Percentiles rank a stretch among this genome's conserved stretches.
phyloP scores from a whole-genome alignment of 1,140 invertebrate genomes.

The Nebria ingens region DNA sequence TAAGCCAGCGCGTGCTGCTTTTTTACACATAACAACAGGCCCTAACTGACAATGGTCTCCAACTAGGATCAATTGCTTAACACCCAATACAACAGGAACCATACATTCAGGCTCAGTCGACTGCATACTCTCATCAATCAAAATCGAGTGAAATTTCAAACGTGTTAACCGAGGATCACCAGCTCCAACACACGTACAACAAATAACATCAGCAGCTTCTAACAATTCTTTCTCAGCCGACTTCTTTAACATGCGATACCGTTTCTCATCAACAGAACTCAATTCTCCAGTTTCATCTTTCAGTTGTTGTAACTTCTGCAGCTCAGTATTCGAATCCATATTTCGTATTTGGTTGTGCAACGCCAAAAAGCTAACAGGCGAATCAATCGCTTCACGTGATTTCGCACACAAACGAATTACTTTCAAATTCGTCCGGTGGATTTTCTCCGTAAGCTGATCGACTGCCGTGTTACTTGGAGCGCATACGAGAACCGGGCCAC shows the following conservation, averaged over 20 bases:
- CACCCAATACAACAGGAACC: constrained; percentile 97
- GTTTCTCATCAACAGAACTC: constrained; percentile 86
- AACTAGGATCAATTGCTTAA: constrained; percentile 88
- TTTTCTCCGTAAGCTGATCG: constrained; percentile 98
- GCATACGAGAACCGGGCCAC: constrained; percentile 92
- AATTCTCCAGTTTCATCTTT: constrained; percentile 97
- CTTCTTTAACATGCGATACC: constrained; percentile 86
- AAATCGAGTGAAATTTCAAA: constrained; percentile 92
- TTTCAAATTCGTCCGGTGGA: constrained; percentile 94
- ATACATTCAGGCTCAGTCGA: constrained; percentile 95
- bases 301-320: constrained; percentile 91
- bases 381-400: constrained; percentile 95
- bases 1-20: constrained; percentile 91
- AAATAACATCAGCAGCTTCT: constrained; percentile 96
- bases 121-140: constrained; percentile 95
- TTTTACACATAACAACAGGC: constrained; percentile 99
- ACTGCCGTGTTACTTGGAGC: constrained; percentile 99
- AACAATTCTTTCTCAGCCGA: constrained; percentile 86
- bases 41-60: constrained; percentile 99
- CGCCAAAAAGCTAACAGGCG: constrained; percentile 92
- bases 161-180: constrained; percentile 86
- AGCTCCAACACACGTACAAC: constrained; percentile 97
- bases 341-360: constrained; percentile 96
- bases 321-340: constrained; percentile 79
- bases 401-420: constrained; percentile 88